Base-by-base conservation (phyloP, 2,888 invertebrate species). In the Cyrtodaria siliqua region DNA sequence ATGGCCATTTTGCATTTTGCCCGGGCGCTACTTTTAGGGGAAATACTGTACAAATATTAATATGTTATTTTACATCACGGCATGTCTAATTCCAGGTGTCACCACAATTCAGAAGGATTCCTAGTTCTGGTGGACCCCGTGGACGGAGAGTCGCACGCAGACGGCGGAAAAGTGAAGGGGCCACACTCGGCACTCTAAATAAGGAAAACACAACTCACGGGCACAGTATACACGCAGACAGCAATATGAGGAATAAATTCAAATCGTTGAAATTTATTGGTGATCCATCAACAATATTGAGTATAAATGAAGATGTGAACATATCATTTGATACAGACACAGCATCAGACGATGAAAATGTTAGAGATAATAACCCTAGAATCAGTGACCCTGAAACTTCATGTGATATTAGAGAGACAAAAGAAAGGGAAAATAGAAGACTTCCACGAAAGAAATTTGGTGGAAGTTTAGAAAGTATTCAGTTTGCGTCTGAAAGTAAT, bases 191-290 rank as follows among this genome's bases (percentile, higher is more conserved):
- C 23, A 16, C 53, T n/a, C 33, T 61, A 24, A 60, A 71, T 59
- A 69, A 79, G 63, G 76, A 74, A 56, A 73, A 70, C 38, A 71
- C 75, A 9, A 50, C 47, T 14, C 50, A 61, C 23, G 42, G 53
- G 6, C 38, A 42, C 18, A 18, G 53, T 18, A n/a, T 20, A 2
- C 44, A 59, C 16, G 27, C 38, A n/a, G 20, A 42, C 9, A 44
- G 63, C 18, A 24, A 50, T 14, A 50, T 16, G 12, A 49, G 52
- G 40, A 66, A 40, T 16, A 83, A 83, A 64, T 84, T 70, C 66
- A 75, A 68, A 53, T 68, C 81, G 8, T 64, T 86, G 27, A 77
- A 75, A 50, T 86, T 86, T 78, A 27, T 80, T 38, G 82, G 78
- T 33, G 83, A 84, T 29, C 64, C 68, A n/a, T 72, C 78, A 29